Evolutionary conservation across 1,140 invertebrate genomes (phyloP).

Genomic region (Pseudomyrmex gracilis): DNA sequence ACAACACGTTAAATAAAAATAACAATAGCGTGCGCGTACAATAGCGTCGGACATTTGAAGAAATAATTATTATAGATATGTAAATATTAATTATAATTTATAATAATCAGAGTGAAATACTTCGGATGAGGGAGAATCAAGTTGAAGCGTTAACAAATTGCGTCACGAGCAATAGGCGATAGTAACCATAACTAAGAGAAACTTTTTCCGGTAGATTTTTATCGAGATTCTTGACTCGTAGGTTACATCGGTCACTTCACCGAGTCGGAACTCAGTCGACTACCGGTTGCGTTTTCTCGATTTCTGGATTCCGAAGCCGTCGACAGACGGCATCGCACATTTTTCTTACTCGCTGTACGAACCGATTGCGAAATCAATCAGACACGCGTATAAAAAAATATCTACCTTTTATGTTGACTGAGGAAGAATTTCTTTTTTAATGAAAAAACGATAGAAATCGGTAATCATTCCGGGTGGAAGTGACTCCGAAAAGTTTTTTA

Average conservation of each 20-base stretch:
- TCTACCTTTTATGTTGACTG: neutral
- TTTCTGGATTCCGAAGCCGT: constrained; percentile 70
- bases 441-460: neutral
- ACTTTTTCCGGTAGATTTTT: constrained; percentile 60
- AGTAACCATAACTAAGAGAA: constrained; percentile 73
- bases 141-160: neutral
- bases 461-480: no score
- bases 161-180: constrained; percentile 64
- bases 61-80: no score
- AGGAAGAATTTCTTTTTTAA: neutral
- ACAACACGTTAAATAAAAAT: no score
- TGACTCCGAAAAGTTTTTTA: no score
- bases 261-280: constrained; percentile 48
- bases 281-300: constrained; percentile 61
- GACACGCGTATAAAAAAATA: constrained; percentile 57
- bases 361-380: constrained; percentile 62
- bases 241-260: constrained; percentile 59
- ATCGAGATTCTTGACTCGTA: constrained; percentile 67
- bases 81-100: no score
- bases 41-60: no score
- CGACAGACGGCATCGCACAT: constrained; percentile 46
- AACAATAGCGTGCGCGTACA: no score
- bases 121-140: neutral
- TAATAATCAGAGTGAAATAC: neutral
- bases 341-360: constrained; percentile 64